These are phyloP conservation scores for Andrena bucephala DNA, from an alignment of 2,888 invertebrate genomes.

Conservation along the genomic window DNA sequence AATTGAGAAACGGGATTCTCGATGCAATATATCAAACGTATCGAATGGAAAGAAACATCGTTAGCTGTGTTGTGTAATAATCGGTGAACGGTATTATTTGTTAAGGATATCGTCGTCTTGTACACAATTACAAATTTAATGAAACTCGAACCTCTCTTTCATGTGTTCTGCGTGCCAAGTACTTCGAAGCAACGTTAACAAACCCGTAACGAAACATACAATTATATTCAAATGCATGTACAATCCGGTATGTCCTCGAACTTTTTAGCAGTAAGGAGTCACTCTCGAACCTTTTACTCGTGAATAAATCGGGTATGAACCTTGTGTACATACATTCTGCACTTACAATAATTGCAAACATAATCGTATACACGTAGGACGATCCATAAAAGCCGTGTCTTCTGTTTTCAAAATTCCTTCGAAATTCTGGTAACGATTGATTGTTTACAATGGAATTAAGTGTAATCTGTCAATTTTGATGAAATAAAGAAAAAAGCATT, in stretches of 20 bases:
- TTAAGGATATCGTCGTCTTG: background rate
- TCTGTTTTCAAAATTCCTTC: background rate
- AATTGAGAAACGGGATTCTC: background rate
- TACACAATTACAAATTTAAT: constrained; percentile 16
- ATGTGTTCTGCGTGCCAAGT: constrained; percentile 62
- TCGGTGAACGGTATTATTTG: constrained; percentile 1
- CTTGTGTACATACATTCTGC: constrained; percentile 46
- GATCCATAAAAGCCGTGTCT: constrained; percentile 21
- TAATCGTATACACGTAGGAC: constrained; percentile 16
- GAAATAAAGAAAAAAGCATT: too few relatives aligned
- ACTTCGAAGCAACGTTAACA: constrained; percentile 49
- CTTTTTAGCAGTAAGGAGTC: constrained; percentile 45
- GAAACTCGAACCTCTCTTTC: constrained; percentile 35
- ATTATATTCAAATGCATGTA: constrained; percentile 53
- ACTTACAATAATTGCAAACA: constrained; percentile 29
- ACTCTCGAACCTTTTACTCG: constrained; percentile 39
- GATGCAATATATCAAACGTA: background rate
- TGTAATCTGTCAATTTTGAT: too few relatives aligned
- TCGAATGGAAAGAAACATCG: background rate
- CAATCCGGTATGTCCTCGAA: constrained; percentile 50
- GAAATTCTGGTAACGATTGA: background rate
- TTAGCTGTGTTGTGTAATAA: constrained; percentile 15
- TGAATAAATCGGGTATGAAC: constrained; percentile 33
- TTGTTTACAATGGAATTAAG: background rate
- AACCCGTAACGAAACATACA: constrained; percentile 34